Percentiles rank a stretch among this genome's conserved stretches.
phyloP scores from a whole-genome alignment of 1,140 invertebrate genomes.

The Amyelois transitella region DNA sequence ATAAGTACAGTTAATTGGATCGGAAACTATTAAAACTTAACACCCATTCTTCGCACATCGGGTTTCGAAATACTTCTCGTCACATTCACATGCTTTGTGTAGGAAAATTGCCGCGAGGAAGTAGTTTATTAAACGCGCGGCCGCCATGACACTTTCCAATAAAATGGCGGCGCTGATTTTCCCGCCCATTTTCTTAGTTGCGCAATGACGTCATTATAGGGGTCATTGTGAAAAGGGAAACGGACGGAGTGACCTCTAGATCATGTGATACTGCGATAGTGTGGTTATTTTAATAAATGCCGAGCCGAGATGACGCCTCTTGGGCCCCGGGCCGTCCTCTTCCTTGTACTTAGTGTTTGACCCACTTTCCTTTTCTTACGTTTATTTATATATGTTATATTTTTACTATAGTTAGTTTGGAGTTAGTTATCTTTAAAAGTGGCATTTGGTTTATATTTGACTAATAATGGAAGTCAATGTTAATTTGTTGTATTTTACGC shows the following conservation, averaged over 20 bases:
- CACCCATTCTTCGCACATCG: not conserved
- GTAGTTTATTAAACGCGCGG: slow-evolving; percentile 9
- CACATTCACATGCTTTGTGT: not conserved
- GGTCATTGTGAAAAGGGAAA: not conserved
- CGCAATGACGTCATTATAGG: slow-evolving; percentile 2
- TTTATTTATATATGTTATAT: no score
- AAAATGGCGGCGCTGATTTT: slow-evolving; percentile 23
- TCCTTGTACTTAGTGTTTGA: not conserved
- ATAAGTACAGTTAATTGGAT: not conserved
- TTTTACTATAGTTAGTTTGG: no score
- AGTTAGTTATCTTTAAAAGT: no score
- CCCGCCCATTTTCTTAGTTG: slow-evolving; percentile 29
- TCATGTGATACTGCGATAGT: not conserved
- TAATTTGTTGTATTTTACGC: no score
- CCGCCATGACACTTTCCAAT: slow-evolving; percentile 40
- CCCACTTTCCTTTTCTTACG: no score
- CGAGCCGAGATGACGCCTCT: not conserved
- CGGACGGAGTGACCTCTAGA: not conserved
- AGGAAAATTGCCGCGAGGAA: not conserved
- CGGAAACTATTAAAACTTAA: not conserved
- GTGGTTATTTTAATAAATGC: not conserved
- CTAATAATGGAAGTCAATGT: no score
- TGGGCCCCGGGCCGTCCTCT: not conserved
- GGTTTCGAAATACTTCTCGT: not conserved
- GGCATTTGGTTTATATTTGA: no score